phyloP scores from a whole-genome alignment of 2,888 invertebrate genomes.

The Cataglyphis albicans region DNA sequence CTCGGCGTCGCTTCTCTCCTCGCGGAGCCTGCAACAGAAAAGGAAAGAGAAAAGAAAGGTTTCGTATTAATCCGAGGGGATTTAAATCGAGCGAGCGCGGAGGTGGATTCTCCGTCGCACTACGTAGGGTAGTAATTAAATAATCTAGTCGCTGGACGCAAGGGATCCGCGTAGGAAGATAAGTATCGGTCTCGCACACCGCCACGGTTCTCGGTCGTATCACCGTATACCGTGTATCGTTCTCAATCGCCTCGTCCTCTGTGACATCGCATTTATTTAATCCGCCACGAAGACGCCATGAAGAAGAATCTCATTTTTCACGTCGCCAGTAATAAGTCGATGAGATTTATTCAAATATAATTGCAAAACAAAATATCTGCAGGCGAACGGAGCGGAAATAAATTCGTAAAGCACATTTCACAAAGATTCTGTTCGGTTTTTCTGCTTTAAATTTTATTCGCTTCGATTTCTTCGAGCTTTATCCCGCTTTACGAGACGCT shows the following conservation, averaged over 20 bases:
- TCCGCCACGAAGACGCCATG: not conserved
- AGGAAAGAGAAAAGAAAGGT: constrained; percentile 74
- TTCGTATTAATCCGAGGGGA: constrained; percentile 71
- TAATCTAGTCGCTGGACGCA: constrained; percentile 78
- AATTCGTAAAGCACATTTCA: not conserved
- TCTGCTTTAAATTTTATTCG: constrained; percentile 33
- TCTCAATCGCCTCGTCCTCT: constrained; percentile 65
- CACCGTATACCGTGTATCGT: constrained; percentile 49
- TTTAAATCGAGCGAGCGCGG: constrained; percentile 71
- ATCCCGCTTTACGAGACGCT: constrained; percentile 64
- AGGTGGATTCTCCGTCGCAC: constrained; percentile 67
- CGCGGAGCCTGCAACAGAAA: constrained; percentile 91
- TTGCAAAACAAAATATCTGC: not conserved
- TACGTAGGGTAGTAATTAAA: constrained; percentile 81
- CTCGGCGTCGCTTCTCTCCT: constrained; percentile 94
- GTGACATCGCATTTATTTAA: constrained; percentile 34
- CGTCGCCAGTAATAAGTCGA: not conserved
- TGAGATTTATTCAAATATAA: not conserved
- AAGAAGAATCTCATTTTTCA: not conserved
- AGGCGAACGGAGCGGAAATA: not conserved
- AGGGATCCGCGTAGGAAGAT: constrained; percentile 81
- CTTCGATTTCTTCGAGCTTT: constrained; percentile 54
- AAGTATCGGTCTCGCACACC: constrained; percentile 76
- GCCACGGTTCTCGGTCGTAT: constrained; percentile 39
- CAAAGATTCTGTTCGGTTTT: no score